Evolutionary conservation across 2,113 vertebrate genomes (phyloP).

Genomic region (Datnioides undecimradiatus): DNA sequence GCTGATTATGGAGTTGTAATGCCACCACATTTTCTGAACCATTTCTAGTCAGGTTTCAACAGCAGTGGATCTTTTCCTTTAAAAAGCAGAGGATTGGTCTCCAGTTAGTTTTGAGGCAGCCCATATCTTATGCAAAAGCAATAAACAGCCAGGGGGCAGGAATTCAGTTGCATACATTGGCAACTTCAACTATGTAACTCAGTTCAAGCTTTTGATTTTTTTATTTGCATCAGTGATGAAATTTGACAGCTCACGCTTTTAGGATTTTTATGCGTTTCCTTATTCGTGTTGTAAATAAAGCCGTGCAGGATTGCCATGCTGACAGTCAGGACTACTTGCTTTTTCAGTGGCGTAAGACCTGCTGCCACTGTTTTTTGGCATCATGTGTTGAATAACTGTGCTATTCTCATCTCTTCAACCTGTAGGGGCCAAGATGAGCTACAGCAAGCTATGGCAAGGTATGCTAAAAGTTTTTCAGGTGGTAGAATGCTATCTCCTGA

Average conservation of each 20-base stretch:
- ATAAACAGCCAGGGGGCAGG: conserved; percentile 62
- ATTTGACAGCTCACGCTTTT: conserved; percentile 18
- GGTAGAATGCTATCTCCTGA: background rate
- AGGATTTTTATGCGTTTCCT: background rate
- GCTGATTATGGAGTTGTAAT: conserved; percentile 6
- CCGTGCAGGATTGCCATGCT: background rate
- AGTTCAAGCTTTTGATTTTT: conserved; percentile 16
- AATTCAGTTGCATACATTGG: conserved; percentile 22
- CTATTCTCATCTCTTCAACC: background rate
- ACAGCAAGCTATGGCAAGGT: background rate
- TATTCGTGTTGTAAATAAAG: conserved; percentile 11
- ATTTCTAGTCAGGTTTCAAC: background rate
- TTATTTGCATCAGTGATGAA: background rate
- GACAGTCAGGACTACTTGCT: background rate
- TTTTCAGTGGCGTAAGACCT: background rate
- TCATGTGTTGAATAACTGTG: background rate
- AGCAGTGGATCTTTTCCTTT: conserved; percentile 55
- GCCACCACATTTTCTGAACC: background rate
- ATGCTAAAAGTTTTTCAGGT: background rate
- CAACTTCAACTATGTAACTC: background rate
- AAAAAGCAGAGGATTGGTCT: conserved; percentile 54
- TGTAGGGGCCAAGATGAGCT: background rate
- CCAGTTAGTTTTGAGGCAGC: conserved; percentile 41
- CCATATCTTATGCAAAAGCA: conserved; percentile 52
- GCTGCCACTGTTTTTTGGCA: background rate